Base-by-base conservation (phyloP, 2,113 vertebrate genomes). In the Grammomys surdaster region DNA sequence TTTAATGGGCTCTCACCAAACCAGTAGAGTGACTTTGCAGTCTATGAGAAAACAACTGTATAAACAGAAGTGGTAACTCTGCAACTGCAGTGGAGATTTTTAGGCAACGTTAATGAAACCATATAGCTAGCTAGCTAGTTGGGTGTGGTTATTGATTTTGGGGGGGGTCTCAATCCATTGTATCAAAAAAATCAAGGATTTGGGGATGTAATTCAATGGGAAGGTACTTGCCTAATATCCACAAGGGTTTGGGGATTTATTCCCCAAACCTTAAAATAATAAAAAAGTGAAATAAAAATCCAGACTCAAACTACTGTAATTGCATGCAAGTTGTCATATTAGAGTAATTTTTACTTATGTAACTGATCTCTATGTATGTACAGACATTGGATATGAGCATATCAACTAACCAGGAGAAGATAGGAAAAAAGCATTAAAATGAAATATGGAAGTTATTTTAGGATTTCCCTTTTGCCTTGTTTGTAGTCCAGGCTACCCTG, bases 11-110 rank as follows among this genome's bases (percentile, higher is more conserved):
- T 91, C 36, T 88, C 24, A 81, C 33, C 84, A 54, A 94, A 75
- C 31, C 81, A 95, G 28, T 89, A 88, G 70, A 58, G 19, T 97
- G 77, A 67, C 58, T 89, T 95, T 88, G 43, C n/a, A 89, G n/a
- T 40, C 46, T 93, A 31, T 24, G 63, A 58, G 82, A 51, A 91
- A 94, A 91, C 76, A 90, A n/a, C 31, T 87, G 14, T 73, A 7
- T 65, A 58, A 88, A 72, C 33, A 91, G 76, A 70, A 88, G 70
- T 73, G 46, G 1, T 76, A 90, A 86, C 54, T 89, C 1, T 70
- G 36, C 22, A 24, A 31, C 16, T 72, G 9, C 10, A 73, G 46
- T 43, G 54, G 19, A 92, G 82, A 14, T 48, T 89, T 51, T 82
- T 87, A 93, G n/a, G 65, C 24, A 60, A 77, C 40, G n/a, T 88